Evolutionary conservation across 2,113 vertebrate species (phyloP).

Genomic region (Ochotona princeps): DNA sequence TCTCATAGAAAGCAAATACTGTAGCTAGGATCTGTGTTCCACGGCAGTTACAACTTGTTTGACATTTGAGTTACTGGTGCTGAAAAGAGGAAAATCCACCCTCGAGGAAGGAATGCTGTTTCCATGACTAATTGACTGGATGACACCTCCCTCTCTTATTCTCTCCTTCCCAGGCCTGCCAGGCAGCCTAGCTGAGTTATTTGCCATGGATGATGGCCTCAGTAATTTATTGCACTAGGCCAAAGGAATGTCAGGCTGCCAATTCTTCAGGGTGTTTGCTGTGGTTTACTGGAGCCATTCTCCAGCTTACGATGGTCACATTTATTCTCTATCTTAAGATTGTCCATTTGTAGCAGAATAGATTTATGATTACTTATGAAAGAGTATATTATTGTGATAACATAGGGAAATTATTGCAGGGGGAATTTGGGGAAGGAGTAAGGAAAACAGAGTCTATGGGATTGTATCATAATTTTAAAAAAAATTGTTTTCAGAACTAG

Average conservation of each 20-base stretch:
- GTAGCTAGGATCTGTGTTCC: conserved; percentile 78
- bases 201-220: conserved; percentile 81
- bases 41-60: conserved; percentile 85
- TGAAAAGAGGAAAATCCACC: conserved; percentile 84
- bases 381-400: no score
- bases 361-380: no score
- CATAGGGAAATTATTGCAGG: no score
- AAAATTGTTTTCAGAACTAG: neutral
- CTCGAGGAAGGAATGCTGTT: conserved; percentile 85
- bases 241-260: conserved; percentile 52
- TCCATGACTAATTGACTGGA: conserved; percentile 86
- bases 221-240: conserved; percentile 73
- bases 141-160: conserved; percentile 82
- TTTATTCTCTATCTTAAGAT: neutral
- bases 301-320: neutral
- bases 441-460: no score
- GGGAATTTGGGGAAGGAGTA: no score
- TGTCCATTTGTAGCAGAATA: neutral
- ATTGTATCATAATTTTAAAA: no score
- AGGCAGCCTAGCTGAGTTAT: conserved; percentile 80
- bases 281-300: neutral
- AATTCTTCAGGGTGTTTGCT: neutral
- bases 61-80: conserved; percentile 86
- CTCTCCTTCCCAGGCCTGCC: conserved; percentile 57
- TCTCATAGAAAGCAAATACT: conserved; percentile 73